Percentiles rank a stretch among this genome's conserved stretches.
Conservation (phyloP, 1,140 invertebrate species). For the Sarcophaga peregrina region DNA sequence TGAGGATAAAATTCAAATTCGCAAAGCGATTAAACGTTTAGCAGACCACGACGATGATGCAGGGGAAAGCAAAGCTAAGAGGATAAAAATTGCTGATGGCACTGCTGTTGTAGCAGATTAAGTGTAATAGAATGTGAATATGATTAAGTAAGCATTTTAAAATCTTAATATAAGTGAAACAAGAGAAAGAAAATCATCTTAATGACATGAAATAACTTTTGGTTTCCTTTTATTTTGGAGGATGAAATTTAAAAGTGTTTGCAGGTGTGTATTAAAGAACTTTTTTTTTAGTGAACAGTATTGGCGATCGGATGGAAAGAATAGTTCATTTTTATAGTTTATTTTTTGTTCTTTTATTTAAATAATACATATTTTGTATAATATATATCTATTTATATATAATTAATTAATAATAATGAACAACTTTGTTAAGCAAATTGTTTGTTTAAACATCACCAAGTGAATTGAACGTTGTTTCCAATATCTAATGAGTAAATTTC, state of each 20-base stretch:
- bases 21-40: conserved; percentile 34
- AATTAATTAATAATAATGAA: conserved; percentile 41
- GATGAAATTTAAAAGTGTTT: background rate
- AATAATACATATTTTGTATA: conserved; percentile 18
- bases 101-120: background rate
- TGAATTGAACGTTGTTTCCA: conserved; percentile 39
- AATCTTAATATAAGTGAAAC: background rate
- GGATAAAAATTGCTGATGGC: background rate
- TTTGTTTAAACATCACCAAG: conserved; percentile 34
- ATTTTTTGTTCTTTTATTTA: conserved; percentile 6
- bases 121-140: background rate
- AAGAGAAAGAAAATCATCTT: background rate
- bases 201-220: background rate
- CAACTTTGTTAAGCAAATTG: conserved; percentile 37
- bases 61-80: background rate
- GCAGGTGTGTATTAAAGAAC: too few relatives aligned
- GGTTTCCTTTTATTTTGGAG: background rate
- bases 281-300: too few relatives aligned
- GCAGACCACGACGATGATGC: conserved; percentile 26
- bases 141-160: background rate
- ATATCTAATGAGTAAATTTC: conserved; percentile 21
- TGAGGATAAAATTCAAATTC: conserved; percentile 46
- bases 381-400: conserved; percentile 38
- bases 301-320: background rate
- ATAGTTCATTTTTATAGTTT: background rate